Conservation (phyloP, 2,113 vertebrate species). For the Hypocryptadius cinnamomeus region DNA sequence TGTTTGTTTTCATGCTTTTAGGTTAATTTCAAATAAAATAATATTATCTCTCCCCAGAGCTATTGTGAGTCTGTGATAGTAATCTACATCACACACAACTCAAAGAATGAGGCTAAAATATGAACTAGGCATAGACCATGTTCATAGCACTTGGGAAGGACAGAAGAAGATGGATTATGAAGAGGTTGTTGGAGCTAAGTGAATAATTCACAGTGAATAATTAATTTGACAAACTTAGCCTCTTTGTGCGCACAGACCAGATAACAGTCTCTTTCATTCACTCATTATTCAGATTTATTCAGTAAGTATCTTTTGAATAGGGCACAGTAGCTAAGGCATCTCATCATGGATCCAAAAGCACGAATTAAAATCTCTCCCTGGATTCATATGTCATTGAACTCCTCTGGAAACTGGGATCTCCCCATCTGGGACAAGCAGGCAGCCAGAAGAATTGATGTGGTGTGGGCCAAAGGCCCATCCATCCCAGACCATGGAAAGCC, state of each 20-base stretch:
- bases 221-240: constrained; percentile 55
- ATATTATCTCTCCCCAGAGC: neutral
- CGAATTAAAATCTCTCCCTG: neutral
- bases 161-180: constrained; percentile 41
- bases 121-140: neutral
- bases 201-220: constrained; percentile 48
- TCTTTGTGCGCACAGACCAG: constrained; percentile 3
- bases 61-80: neutral
- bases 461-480: neutral
- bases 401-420: neutral
- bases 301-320: constrained; percentile 12
- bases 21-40: neutral
- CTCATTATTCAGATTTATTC: constrained; percentile 48
- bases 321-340: neutral
- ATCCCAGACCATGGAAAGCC: neutral
- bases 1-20: neutral
- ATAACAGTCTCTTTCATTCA: neutral
- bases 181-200: constrained; percentile 18
- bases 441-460: neutral
- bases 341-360: neutral
- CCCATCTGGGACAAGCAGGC: neutral
- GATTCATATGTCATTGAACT: neutral
- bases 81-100: neutral
- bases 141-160: neutral
- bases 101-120: neutral